A percentile compares a stretch with the other conserved stretches of the same genome.
Evolutionary conservation across 2,888 invertebrate genomes (phyloP).

Genomic region (Ephialtes manifestator): DNA sequence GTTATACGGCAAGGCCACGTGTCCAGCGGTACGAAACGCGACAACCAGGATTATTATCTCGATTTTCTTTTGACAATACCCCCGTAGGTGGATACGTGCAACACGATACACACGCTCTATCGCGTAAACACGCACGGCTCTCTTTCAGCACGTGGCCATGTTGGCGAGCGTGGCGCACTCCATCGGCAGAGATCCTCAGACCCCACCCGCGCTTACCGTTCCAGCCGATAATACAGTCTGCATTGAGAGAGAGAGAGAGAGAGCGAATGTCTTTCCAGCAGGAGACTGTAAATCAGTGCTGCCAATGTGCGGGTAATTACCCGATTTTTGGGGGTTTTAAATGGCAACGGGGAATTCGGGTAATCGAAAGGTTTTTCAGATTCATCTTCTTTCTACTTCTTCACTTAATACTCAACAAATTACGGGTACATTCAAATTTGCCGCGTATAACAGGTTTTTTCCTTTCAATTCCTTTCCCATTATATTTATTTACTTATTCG

Average conservation of each 20-base stretch:
- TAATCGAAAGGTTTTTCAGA: no score
- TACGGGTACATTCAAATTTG: no score
- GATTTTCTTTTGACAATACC: slow-evolving; percentile 11
- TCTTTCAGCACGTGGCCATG: slow-evolving; percentile 83
- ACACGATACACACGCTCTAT: slow-evolving; percentile 9
- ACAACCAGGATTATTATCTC: not conserved
- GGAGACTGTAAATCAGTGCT: not conserved
- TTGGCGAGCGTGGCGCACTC: slow-evolving; percentile 78
- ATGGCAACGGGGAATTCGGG: no score
- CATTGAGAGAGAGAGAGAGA: not conserved
- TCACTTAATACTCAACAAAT: no score
- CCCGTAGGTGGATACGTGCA: not conserved
- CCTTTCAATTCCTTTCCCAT: no score
- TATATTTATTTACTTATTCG: no score
- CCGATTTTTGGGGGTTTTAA: no score
- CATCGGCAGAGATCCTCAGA: slow-evolving; percentile 53
- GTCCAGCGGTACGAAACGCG: slow-evolving; percentile 17
- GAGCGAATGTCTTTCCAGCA: slow-evolving; percentile 10
- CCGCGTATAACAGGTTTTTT: no score
- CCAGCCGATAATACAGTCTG: slow-evolving; percentile 75
- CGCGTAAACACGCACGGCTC: slow-evolving; percentile 68
- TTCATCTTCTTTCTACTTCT: no score
- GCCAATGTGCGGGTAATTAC: no score
- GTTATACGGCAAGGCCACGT: slow-evolving; percentile 51
- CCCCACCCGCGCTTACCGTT: slow-evolving; percentile 32